These are phyloP conservation scores for Acridotheres tristis DNA, from an alignment of 2,797 vertebrate genomes.

Conservation along the genomic window DNA sequence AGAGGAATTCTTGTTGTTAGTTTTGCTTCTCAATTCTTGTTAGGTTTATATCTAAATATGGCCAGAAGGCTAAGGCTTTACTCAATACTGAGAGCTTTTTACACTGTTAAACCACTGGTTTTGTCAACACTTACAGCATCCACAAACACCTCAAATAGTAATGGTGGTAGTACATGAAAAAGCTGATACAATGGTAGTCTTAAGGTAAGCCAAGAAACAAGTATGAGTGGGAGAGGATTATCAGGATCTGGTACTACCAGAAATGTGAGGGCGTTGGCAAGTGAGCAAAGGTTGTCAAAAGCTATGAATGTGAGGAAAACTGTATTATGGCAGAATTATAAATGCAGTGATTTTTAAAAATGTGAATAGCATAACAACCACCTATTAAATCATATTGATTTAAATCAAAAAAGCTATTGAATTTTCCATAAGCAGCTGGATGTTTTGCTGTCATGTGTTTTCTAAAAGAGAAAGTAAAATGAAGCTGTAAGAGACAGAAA, in stretches of 20 bases:
- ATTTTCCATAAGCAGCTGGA: slow-evolving; percentile 39
- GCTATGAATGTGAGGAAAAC: background rate
- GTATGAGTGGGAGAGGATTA: background rate
- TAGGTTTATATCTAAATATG: background rate
- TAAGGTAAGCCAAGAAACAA: background rate
- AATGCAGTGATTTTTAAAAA: slow-evolving; percentile 7
- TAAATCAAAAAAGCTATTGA: slow-evolving; percentile 50
- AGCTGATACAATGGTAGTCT: background rate
- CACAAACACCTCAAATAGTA: background rate
- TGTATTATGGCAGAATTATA: slow-evolving; percentile 44
- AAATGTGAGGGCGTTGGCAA: background rate
- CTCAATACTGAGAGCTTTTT: background rate
- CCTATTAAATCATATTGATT: slow-evolving; percentile 50
- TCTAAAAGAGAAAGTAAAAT: slow-evolving; percentile 27
- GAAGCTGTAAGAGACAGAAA: slow-evolving; percentile 10
- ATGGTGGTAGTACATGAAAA: background rate
- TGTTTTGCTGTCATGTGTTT: slow-evolving; percentile 46
- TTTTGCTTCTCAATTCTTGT: background rate
- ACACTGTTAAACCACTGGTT: background rate
- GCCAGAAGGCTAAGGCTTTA: background rate
- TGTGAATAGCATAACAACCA: slow-evolving; percentile 33
- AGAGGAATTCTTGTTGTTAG: background rate
- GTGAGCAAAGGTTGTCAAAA: background rate
- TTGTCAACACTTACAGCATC: background rate
- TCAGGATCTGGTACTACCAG: background rate